A percentile compares a stretch with the other conserved stretches of the same genome.
phyloP scores from a whole-genome alignment of 2,888 invertebrate genomes.

The Omphaloscelis lunosa region DNA sequence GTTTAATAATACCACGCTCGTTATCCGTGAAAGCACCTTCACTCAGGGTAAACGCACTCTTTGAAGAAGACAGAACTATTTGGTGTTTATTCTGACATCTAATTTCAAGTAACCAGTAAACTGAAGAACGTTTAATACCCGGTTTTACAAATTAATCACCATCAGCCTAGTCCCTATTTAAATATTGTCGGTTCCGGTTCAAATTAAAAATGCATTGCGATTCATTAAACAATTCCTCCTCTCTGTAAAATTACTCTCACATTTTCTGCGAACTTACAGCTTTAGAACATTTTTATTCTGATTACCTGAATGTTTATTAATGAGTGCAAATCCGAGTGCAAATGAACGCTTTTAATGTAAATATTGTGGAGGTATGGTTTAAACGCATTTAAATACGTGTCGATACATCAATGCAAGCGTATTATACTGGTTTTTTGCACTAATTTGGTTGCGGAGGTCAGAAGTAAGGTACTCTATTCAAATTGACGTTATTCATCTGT shows the following conservation, averaged over 20 bases:
- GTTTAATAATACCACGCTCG: conserved; percentile 5
- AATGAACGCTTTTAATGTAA: conserved; percentile 50
- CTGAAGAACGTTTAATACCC: neutral
- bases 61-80: neutral
- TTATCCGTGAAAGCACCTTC: neutral
- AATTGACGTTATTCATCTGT: neutral
- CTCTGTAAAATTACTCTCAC: conserved; percentile 19
- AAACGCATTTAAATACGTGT: conserved; percentile 42
- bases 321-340: conserved; percentile 50
- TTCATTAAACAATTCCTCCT: neutral
- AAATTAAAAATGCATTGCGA: neutral
- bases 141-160: neutral
- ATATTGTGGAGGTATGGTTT: conserved; percentile 50
- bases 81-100: neutral
- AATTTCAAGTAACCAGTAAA: neutral
- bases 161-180: neutral
- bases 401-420: conserved; percentile 22
- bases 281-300: conserved; percentile 51
- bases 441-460: conserved; percentile 10
- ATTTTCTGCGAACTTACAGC: conserved; percentile 41
- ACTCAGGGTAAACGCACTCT: neutral
- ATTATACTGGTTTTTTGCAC: conserved; percentile 28
- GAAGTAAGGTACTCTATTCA: neutral
- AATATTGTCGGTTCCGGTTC: neutral
- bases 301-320: conserved; percentile 61